Evolutionary conservation across 2,888 invertebrate genomes (phyloP), one percentile per base, ranked within the genome.

Genomic region (Clanis bilineata): DNA sequence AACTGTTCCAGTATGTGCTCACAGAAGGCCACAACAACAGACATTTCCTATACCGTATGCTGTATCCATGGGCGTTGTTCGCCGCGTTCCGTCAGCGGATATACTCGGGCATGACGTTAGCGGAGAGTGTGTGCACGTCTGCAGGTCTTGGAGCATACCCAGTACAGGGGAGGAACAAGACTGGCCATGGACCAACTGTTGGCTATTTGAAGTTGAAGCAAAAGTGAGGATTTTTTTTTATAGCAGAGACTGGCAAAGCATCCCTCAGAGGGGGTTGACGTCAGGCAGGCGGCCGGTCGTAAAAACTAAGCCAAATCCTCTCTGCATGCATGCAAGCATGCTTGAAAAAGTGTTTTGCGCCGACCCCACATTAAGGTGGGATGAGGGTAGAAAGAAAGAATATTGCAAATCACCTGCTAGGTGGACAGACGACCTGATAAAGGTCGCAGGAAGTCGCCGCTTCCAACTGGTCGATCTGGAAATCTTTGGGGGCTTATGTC

Each of bases 121-220:
- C 98, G 0, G 98, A 99, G 86, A 96, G 97, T 82, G 97, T 97
- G n/a, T 98, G 98, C 77, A 97, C 97, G 15, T 95, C 96, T 83
- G 96, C 97, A 1, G 98, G 98, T 0, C 90, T 99, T 12, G 99
- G 99, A 1, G 97, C 97, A 0, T 99, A 99, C 86, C 99, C 99
- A 0, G 92, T 92, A 0, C 90, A 93, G 32, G 93, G 95, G 0
- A 93, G 94, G 58, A 94, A 97, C n/a, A 93, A 93, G 70, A 93
- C 96, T 61, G 98, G 98, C 0, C 94, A 95, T 74, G 99, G 99
- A 1, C 99, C 99, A 0, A 95, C 96, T 23, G 93, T 93, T 62
- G 94, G 95, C 64, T 96, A 96, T 74, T 86, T 93, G 68, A 93
- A 93, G 64, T 82, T 96, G 22, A 91, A 93, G 60, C 81, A 91